Base-by-base conservation (phyloP, 2,888 invertebrate genomes). In the Meandrusa payeni region DNA sequence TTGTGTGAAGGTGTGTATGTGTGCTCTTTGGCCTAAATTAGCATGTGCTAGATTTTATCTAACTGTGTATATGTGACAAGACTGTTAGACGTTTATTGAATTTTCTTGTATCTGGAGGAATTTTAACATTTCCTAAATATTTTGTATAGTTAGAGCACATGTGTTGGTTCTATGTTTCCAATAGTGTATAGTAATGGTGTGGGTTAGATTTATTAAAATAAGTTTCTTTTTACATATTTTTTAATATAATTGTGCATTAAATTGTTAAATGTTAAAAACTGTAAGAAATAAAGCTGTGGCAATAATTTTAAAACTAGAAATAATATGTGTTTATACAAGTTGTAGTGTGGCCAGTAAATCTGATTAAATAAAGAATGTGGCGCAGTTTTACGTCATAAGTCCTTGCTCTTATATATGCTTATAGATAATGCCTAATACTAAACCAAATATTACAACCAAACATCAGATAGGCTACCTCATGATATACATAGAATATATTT, bases 401-500 rank as follows among this genome's bases (percentile, higher is more conserved):
- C 36, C 24, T 42, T 31, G 6, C 12, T 36, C 17, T 22, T 24
- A 7, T 36, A 28, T 29, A 31, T 12, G 5, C 7, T 6, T 27
- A 28, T n/a, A 33, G 9, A 34, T 45, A 47, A 47, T 23, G 46
- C 46, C 37, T 41, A 47, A 44, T 46, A 48, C 32, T 44, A 46
- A 41, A 41, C 51, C 48, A 50, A 50, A 42, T 40, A 47, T 31
- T 29, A 17, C 9, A 32, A 48, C 42, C 42, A 42, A 42, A 43
- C 38, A 22, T n/a, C 31, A 3, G 28, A 31, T 19, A 43, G 6
- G 5, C 26, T 37, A 42, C 10, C 17, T 9, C 31, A 9, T 12
- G 7, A 42, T n/a, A n/a, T n/a, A n/a, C 2, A 41, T 28, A 34
- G 6, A 5, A 34, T 22, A 6, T 4, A 9, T 10, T 39, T 22